phyloP scores from a whole-genome alignment of 2,797 vertebrate species.

The Lepus townsendii region DNA sequence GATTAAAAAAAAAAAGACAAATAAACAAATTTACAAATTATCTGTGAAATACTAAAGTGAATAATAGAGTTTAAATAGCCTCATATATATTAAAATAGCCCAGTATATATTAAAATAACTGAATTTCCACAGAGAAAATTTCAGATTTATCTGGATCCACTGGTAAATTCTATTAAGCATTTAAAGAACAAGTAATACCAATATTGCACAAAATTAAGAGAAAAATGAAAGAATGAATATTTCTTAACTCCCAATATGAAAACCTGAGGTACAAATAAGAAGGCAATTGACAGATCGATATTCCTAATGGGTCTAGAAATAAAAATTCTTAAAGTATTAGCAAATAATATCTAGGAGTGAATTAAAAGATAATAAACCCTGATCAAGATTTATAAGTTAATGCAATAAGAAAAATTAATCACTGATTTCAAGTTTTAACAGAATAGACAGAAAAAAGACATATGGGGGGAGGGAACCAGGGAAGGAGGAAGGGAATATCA shows the following conservation, averaged over 20 bases:
- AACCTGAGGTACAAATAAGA: background rate
- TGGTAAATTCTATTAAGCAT: background rate
- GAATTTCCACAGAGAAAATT: background rate
- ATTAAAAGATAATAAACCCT: background rate
- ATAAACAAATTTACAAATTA: too few species aligned
- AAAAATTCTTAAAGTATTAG: constrained; percentile 43
- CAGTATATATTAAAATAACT: constrained; percentile 15
- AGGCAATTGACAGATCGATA: background rate
- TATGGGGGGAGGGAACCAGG: too few species aligned
- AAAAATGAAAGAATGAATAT: background rate
- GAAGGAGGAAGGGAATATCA: too few species aligned
- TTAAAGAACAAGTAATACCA: background rate
- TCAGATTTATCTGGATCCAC: background rate
- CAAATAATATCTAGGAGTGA: constrained; percentile 10
- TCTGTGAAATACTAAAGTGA: too few species aligned
- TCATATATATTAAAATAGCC: background rate
- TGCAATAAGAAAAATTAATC: background rate
- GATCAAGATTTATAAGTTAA: constrained; percentile 28
- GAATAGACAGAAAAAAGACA: constrained; percentile 28
- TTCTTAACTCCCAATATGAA: background rate
- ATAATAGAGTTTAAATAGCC: too few species aligned
- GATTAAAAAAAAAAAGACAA: too few species aligned
- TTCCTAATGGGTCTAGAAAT: background rate
- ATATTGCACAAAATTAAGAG: background rate
- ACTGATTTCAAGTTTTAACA: background rate